Evolutionary conservation across 2,797 vertebrate genomes (phyloP), one percentile per base, ranked within the genome.

Genomic region (Poeciliopsis turneri): DNA sequence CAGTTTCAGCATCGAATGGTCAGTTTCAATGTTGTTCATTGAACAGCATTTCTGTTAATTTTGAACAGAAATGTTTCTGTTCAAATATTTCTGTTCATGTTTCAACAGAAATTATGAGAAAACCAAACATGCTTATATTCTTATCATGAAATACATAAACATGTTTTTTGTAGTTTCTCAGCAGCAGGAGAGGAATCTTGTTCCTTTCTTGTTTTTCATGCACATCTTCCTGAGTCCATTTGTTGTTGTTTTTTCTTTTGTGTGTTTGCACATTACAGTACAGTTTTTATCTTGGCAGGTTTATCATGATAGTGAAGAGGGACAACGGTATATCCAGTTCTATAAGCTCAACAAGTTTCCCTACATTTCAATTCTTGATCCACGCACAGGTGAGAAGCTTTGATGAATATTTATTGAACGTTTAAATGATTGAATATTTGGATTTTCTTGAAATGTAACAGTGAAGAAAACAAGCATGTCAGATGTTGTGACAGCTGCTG

Each of bases 291-390:
- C 88, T 76, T 84, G 74, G 10, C 88, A 99, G 98, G 98, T 99
- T 69, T 99, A 99, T 91, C 98, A 99, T 6, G 98, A 99, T 91
- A 99, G 98, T 66, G 98, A 99, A 92, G 98, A 99, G 89, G 98
- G 98, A 78, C 98, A 99, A 94, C 94, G 98, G 92, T 99, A 99
- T 83, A 99, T 99, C 88, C 98, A 99, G 92, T 99, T 99, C 79
- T 99, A 99, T 92, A 99, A 99, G 90, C 91, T 99, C 87, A 97
- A 98, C 92, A 98, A 99, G 88, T 99, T 99, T 86, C 98, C 98
- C 66, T 99, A 99, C 75, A 99, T 99, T 87, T 99, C 98, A 84
- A 99, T 99, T 87, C 93, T 99, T 85, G 98, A 99, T 86, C 98
- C 98, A 75, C 97, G 98, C 68, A 99, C 98, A 96, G 98, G 98